Percentiles rank a stretch among this genome's conserved stretches.
These are phyloP conservation scores for Stichodactyla helianthus DNA, from an alignment of 64 coral and sea anemone genomes.

Conservation along the genomic window DNA sequence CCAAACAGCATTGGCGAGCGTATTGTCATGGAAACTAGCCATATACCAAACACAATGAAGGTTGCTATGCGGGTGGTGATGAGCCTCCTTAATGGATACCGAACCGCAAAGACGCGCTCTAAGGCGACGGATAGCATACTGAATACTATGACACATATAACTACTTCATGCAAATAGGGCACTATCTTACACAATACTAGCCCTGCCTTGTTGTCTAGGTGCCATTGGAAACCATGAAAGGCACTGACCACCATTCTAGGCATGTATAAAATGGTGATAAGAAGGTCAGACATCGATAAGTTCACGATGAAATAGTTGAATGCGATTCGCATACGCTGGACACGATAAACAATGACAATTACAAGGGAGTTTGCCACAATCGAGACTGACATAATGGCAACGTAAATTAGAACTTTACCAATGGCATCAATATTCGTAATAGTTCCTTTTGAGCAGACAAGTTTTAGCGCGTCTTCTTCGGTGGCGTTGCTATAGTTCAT, in stretches of 20 bases:
- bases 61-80: constrained; percentile 6
- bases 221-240: constrained; percentile 25
- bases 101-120: constrained; percentile 27
- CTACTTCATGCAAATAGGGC: constrained; percentile 23
- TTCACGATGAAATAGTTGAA: constrained; percentile 44
- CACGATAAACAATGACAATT: constrained; percentile 17
- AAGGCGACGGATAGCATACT: constrained; percentile 22
- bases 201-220: constrained; percentile 14
- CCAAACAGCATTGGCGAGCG: background rate
- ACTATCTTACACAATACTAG: constrained; percentile 39
- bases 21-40: background rate
- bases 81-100: constrained; percentile 23
- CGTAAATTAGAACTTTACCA: constrained; percentile 18
- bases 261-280: constrained; percentile 45
- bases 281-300: constrained; percentile 25
- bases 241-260: constrained; percentile 25
- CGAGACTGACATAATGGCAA: constrained; percentile 35
- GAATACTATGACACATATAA: constrained; percentile 33
- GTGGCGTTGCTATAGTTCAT: background rate
- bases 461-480: background rate
- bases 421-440: background rate
- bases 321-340: constrained; percentile 15
- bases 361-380: constrained; percentile 28
- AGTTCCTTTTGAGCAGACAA: background rate
- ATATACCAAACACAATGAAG: background rate